A percentile compares a stretch with the other conserved stretches of the same genome.
Conservation (phyloP, 2,888 invertebrate genomes). For the Cheilosia pagana region DNA sequence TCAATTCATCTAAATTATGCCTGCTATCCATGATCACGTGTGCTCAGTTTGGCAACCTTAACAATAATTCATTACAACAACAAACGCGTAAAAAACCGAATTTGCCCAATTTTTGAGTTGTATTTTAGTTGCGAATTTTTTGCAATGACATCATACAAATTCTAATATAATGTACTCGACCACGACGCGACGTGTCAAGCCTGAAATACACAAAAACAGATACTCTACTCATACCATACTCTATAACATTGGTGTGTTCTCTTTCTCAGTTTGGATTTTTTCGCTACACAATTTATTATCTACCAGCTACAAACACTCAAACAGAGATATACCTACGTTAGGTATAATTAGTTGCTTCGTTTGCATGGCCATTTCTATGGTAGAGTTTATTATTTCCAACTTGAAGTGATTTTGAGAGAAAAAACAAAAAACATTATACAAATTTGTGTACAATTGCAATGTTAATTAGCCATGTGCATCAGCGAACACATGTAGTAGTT, state of each 20-base stretch:
- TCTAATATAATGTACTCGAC: neutral
- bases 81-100: constrained; percentile 15
- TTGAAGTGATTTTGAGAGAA: neutral
- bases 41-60: constrained; percentile 24
- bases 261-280: constrained; percentile 7
- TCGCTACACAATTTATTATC: constrained; percentile 3
- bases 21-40: constrained; percentile 62
- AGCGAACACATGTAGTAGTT: too few species aligned
- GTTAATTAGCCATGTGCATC: constrained; percentile 2
- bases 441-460: constrained; percentile 8
- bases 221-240: neutral
- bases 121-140: constrained; percentile 47
- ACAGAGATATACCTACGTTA: neutral
- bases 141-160: constrained; percentile 71
- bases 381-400: neutral
- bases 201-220: constrained; percentile 17
- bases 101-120: constrained; percentile 32
- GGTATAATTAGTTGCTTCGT: neutral
- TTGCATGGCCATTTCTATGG: neutral
- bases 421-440: too few species aligned
- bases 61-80: constrained; percentile 38
- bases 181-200: constrained; percentile 57
- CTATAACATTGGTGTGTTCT: constrained; percentile 20
- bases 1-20: constrained; percentile 44
- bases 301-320: neutral